Conservation (phyloP, 2,888 invertebrate species). For the Atrina japonica region DNA sequence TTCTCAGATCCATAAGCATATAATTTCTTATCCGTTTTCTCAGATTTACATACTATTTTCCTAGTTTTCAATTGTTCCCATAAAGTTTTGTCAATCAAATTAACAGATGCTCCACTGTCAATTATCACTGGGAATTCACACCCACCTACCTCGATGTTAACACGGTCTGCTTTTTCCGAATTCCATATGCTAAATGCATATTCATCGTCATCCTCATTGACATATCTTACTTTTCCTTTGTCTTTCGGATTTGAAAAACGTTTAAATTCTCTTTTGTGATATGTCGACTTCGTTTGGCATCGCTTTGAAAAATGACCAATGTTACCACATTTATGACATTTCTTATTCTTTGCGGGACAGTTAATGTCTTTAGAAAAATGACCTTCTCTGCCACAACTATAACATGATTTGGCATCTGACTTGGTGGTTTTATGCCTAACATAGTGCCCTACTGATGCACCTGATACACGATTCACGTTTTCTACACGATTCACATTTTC, state of each 20-base stretch:
- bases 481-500: too few species aligned
- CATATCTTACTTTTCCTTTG: conserved; percentile 15
- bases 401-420: conserved; percentile 20
- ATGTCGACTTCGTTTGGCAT: conserved; percentile 25
- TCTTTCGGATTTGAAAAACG: neutral
- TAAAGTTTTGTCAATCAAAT: neutral
- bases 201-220: conserved; percentile 18
- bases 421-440: neutral
- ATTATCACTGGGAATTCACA: neutral
- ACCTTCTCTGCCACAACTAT: conserved; percentile 21
- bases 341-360: conserved; percentile 24
- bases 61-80: conserved; percentile 4
- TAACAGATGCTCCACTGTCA: conserved; percentile 15
- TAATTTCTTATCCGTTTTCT: conserved; percentile 22
- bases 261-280: neutral
- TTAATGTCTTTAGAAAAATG: conserved; percentile 21
- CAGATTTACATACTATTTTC: conserved; percentile 2
- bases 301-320: conserved; percentile 30
- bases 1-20: conserved; percentile 29
- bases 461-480: too few species aligned
- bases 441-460: neutral
- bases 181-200: conserved; percentile 21
- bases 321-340: conserved; percentile 30
- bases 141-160: conserved; percentile 13
- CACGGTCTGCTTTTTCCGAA: neutral